Evolutionary conservation across 2,888 invertebrate species (phyloP), one percentile per base, ranked within the genome.

Genomic region (Nemotelus nigrinus): DNA sequence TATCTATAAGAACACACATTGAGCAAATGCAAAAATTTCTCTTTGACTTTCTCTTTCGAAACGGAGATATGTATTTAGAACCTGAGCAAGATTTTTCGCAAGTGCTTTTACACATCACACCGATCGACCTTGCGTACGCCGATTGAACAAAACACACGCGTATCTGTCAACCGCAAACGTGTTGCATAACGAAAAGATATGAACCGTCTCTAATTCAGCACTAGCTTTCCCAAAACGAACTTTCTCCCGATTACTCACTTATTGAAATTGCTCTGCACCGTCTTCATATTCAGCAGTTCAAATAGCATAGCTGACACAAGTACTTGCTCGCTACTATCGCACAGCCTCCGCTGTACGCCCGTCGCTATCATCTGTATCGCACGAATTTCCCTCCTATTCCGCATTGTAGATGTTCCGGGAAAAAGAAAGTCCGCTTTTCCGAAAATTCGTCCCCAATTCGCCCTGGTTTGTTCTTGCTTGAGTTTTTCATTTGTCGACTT

Each of bases 171-270:
- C 39, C 41, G 63, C 48, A 48, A 47, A 67, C 67, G 67, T 67
- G 70, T 70, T 70, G 70, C 70, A 70, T 70, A 70, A 68, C 68
- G 1, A 25, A 10, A 57, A 57, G 25, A 57, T 25, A 10, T 10
- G 0, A 57, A 50, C n/a, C 7, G 8, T 8, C 5, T n/a, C 47
- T 10, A 25, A 67, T 67, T 67, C 48, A 67, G 67, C 67, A 4
- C 25, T 39, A 5, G 4, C 25, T 25, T 25, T 25, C 25, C 25
- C 25, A 25, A 25, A 53, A 41, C 43, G 63, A 63, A 63, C 41
- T 63, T 43, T 63, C 63, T 63, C 43, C 1, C 39, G 39, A 39
- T 25, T 3, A 8, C 41, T 63, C 63, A 3, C 63, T 63, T 41
- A 25, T 25, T 6, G 10, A 53, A 53, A 53, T 53, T 6, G 53